phyloP scores from a whole-genome alignment of 2,888 invertebrate species.

The Hirtodrosophila duncani region DNA sequence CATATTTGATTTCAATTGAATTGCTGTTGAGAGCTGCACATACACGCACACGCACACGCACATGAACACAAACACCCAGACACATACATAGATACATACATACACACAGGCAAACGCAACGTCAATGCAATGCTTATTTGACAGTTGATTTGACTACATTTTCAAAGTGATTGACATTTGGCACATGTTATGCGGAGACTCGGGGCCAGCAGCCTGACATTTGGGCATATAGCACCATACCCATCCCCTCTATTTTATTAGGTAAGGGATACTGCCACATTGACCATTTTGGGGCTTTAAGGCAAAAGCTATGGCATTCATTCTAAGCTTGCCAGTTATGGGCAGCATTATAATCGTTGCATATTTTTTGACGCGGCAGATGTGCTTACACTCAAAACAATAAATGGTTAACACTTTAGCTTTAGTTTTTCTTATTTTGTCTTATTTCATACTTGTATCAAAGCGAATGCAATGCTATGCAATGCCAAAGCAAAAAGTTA shows the following conservation, averaged over 20 bases:
- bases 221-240: too few species aligned
- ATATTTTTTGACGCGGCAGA: too few species aligned
- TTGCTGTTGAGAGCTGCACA: slow-evolving; percentile 66
- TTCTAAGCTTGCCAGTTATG: too few species aligned
- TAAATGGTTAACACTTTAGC: too few species aligned
- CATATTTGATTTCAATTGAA: slow-evolving; percentile 73
- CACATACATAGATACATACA: slow-evolving; percentile 9
- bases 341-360: slow-evolving; percentile 14
- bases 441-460: too few species aligned
- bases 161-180: slow-evolving; percentile 69
- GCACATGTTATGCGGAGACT: slow-evolving; percentile 56
- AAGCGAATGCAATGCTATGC: too few species aligned
- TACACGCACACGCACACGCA: slow-evolving; percentile 18
- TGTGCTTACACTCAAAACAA: too few species aligned
- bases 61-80: background rate
- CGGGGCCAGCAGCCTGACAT: slow-evolving; percentile 2
- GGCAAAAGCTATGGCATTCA: slow-evolving; percentile 32
- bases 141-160: slow-evolving; percentile 73
- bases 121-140: slow-evolving; percentile 69
- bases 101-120: slow-evolving; percentile 15
- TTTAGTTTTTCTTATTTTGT: too few species aligned
- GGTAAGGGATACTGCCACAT: too few species aligned
- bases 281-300: slow-evolving; percentile 10
- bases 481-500: too few species aligned
- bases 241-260: too few species aligned